Conservation (phyloP, 2,888 invertebrate species). For the Acanthoscelides obtectus region DNA sequence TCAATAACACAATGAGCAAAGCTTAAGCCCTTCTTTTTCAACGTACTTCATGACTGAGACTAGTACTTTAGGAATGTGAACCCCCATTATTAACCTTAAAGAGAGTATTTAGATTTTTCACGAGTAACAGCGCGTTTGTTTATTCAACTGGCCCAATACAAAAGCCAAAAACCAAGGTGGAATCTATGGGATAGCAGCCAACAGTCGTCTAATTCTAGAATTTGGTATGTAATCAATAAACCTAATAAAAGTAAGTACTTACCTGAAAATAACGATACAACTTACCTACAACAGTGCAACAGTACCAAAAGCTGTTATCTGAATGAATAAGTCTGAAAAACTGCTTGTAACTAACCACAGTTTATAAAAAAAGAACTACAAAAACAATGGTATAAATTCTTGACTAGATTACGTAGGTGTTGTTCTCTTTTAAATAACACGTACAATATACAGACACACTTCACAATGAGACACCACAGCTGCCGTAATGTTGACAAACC, state of each 20-base stretch:
- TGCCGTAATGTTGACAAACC: background rate
- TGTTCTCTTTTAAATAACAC: background rate
- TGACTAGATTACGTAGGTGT: background rate
- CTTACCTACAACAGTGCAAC: background rate
- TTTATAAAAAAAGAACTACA: background rate
- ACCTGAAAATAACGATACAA: background rate
- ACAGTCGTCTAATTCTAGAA: no score
- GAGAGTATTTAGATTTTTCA: no score
- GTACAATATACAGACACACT: background rate
- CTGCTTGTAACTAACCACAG: background rate
- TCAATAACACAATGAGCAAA: no score
- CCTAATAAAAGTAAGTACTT: background rate
- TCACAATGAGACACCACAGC: background rate
- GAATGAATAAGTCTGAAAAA: background rate
- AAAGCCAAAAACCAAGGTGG: no score
- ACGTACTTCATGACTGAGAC: no score
- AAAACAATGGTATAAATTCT: background rate
- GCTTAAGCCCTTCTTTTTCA: no score
- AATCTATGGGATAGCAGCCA: no score
- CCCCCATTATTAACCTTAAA: no score
- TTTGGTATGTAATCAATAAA: no score
- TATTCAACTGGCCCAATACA: no score
- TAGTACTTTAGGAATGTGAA: no score
- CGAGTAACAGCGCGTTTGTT: no score
- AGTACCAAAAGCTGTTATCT: background rate